Evolutionary conservation across 2,113 vertebrate genomes (phyloP), one percentile per base, ranked within the genome.

Genomic region (Carassius auratus): DNA sequence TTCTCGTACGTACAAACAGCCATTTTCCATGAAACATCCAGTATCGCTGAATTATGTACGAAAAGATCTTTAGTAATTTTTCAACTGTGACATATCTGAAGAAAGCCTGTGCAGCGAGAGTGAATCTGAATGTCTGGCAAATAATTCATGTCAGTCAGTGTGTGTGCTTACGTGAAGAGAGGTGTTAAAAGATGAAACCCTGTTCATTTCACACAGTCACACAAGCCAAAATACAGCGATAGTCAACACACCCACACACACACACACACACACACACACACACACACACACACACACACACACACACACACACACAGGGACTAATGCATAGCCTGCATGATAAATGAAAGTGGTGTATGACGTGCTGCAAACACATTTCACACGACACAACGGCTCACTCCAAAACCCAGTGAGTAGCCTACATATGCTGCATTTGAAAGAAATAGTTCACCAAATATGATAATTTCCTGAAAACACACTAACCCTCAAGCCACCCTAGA

Each of bases 311-410:
- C 88, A 89, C 80, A 30, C 30, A 30, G 8, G 15, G 61, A 87
- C 90, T 89, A 91, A 89, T 87, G 87, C 83, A 84, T 64, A 85
- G 88, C 81, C 84, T 26, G 83, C 87, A 89, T 92, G 91, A 93
- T 90, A 90, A 92, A 92, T 86, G 89, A 88, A 89, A 86, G n/a
- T 68, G 45, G 84, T 55, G 7, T 88, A 8, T 88, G 86, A 76
- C 59, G 80, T 1, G 81, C 84, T 89, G 91, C 91, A 92, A 92
- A 93, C 93, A 93, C 82, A 89, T 90, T 91, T 89, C 79, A 89
- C 26, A 26, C 13, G 50, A 55, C 21, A 61, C 45, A n/a, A 30
- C 8, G 23, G 48, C 23, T 52, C 8, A 7, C 10, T 38, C 33
- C 68, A 71, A 69, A 69, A 21, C 38, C 38, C 38, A 73, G 21